Percentiles rank a stretch among this genome's conserved stretches.
phyloP scores from a whole-genome alignment of 1,140 invertebrate species.

The Trichonephila clavipes region DNA sequence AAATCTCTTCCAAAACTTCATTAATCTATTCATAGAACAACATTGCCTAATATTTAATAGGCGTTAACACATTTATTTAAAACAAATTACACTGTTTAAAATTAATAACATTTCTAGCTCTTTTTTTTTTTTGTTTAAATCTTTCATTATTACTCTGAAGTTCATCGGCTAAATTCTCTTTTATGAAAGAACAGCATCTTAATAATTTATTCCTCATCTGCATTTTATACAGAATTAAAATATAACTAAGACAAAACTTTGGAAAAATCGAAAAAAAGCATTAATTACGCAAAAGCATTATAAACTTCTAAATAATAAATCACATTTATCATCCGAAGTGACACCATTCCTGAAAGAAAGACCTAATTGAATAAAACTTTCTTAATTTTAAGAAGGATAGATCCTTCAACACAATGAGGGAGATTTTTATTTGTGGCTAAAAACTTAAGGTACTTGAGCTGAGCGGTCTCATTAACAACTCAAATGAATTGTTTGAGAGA shows the following conservation, averaged over 20 bases:
- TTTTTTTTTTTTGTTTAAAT: too few relatives aligned
- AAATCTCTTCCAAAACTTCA: too few relatives aligned
- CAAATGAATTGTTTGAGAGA: not conserved
- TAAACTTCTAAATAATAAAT: not conserved
- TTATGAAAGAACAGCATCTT: too few relatives aligned
- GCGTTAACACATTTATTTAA: too few relatives aligned
- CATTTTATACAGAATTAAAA: too few relatives aligned
- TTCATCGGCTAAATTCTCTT: too few relatives aligned
- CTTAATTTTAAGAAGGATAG: not conserved
- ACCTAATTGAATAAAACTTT: not conserved
- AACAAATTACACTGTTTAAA: too few relatives aligned
- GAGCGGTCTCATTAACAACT: conserved; percentile 18
- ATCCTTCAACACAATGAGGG: not conserved
- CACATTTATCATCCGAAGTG: conserved; percentile 1
- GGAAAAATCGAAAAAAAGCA: not conserved
- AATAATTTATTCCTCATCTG: too few relatives aligned
- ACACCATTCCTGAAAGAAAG: not conserved
- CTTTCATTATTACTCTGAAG: too few relatives aligned
- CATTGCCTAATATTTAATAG: too few relatives aligned
- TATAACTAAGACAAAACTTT: not conserved
- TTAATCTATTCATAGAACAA: too few relatives aligned
- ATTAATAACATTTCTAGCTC: too few relatives aligned
- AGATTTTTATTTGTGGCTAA: not conserved
- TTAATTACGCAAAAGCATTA: not conserved
- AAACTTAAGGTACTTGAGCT: not conserved